These are phyloP conservation scores for Amblyjoppa fuscipennis DNA, from an alignment of 2,888 invertebrate species.

Conservation along the genomic window DNA sequence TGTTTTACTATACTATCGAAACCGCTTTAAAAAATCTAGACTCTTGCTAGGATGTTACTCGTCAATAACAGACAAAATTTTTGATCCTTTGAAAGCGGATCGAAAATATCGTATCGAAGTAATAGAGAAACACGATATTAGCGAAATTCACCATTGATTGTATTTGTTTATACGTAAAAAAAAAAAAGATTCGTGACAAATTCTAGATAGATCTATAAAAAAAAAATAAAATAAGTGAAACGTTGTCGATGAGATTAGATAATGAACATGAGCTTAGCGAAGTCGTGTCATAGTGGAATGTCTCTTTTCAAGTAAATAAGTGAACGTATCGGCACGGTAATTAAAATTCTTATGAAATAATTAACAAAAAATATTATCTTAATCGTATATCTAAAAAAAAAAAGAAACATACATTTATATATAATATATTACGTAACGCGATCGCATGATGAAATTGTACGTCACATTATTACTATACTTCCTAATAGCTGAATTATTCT, in stretches of 20 bases:
- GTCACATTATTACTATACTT: conserved; percentile 11
- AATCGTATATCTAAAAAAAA: conserved; percentile 8
- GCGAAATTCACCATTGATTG: not conserved
- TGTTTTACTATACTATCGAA: conserved; percentile 30
- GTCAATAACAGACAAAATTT: conserved; percentile 31
- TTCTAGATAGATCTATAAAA: conserved; percentile 10
- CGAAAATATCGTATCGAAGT: not conserved
- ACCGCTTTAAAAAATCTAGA: conserved; percentile 57
- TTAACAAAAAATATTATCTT: not conserved
- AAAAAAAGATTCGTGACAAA: not conserved
- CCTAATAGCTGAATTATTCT: conserved; percentile 65
- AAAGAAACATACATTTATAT: not conserved
- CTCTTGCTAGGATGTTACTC: conserved; percentile 49
- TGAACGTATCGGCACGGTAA: conserved; percentile 27
- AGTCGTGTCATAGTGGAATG: conserved; percentile 44
- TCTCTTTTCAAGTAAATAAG: conserved; percentile 13
- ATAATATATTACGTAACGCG: conserved; percentile 1
- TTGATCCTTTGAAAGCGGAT: conserved; percentile 13
- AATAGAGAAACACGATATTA: conserved; percentile 31
- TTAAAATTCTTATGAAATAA: not conserved
- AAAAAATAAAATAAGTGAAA: not conserved
- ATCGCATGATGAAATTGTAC: conserved; percentile 33
- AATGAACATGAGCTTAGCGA: conserved; percentile 22
- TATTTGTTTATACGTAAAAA: not conserved
- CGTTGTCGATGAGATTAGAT: conserved; percentile 42